These are phyloP conservation scores for Microtus richardsoni DNA, from an alignment of 2,113 vertebrate species.

Conservation along the genomic window DNA sequence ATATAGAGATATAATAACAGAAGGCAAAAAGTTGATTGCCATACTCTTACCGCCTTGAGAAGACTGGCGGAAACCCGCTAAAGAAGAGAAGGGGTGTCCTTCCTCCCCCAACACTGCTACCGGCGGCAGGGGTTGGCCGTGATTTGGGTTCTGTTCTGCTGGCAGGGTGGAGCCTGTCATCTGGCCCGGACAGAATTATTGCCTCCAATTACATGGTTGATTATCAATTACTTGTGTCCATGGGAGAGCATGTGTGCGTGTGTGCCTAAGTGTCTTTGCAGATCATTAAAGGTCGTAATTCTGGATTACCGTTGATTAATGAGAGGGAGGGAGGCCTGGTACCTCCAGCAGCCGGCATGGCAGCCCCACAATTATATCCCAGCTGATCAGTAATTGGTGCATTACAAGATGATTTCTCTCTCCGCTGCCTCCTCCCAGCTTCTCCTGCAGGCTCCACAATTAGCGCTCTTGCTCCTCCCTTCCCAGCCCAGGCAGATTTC, in stretches of 20 bases:
- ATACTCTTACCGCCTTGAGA: background rate
- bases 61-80: background rate
- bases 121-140: accelerated
- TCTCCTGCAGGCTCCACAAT: slow-evolving; percentile 63
- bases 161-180: slow-evolving; percentile 70
- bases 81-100: background rate
- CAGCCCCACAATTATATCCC: slow-evolving; percentile 81
- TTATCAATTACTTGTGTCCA: slow-evolving; percentile 83
- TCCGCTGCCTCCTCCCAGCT: slow-evolving; percentile 60
- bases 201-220: slow-evolving; percentile 83
- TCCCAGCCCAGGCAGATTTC: slow-evolving; percentile 36
- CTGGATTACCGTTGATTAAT: slow-evolving; percentile 83
- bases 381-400: slow-evolving; percentile 81
- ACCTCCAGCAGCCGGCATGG: slow-evolving; percentile 74
- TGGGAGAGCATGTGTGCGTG: slow-evolving; percentile 72
- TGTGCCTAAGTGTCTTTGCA: slow-evolving; percentile 81
- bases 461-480: slow-evolving; percentile 64
- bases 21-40: background rate
- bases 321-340: slow-evolving; percentile 81
- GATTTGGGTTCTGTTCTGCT: slow-evolving; percentile 34
- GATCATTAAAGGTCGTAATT: slow-evolving; percentile 83
- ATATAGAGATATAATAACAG: background rate
- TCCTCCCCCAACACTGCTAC: background rate
- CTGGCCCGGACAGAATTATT: slow-evolving; percentile 80
- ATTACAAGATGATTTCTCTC: slow-evolving; percentile 78